Evolutionary conservation across 2,797 vertebrate genomes (phyloP).

Genomic region (Austrolebias charrua): DNA sequence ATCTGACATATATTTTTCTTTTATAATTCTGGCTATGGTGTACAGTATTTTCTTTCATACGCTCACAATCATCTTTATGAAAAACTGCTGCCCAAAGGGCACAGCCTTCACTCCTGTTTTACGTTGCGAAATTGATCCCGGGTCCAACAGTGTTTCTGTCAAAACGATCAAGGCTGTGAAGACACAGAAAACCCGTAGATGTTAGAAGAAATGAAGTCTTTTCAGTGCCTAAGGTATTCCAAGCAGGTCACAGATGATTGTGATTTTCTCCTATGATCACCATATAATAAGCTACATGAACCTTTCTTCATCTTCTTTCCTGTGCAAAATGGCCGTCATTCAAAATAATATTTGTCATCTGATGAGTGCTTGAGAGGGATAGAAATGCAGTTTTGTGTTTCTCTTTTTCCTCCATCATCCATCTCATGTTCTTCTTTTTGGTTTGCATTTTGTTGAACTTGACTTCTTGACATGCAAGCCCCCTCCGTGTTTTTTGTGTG

Average conservation of each 20-base stretch:
- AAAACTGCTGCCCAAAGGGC: conserved; percentile 48
- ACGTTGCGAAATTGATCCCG: conserved; percentile 46
- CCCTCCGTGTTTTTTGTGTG: conserved; percentile 28
- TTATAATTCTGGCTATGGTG: conserved; percentile 40
- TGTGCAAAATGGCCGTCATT: conserved; percentile 65
- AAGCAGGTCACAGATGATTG: conserved; percentile 78
- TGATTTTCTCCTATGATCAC: conserved; percentile 77
- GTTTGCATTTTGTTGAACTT: conserved; percentile 55
- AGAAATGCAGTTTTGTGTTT: conserved; percentile 67
- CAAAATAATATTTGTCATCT: conserved; percentile 80
- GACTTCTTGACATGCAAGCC: conserved; percentile 61
- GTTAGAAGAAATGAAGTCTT: conserved; percentile 69
- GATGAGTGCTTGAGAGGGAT: conserved; percentile 71
- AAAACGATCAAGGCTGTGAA: conserved; percentile 58
- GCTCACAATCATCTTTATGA: conserved; percentile 58
- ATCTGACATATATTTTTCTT: conserved; percentile 36
- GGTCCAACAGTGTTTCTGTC: conserved; percentile 62
- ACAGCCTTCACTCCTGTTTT: conserved; percentile 66
- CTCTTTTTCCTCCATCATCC: conserved; percentile 32
- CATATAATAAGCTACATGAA: conserved; percentile 77
- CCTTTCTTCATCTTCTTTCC: conserved; percentile 43
- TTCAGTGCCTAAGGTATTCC: conserved; percentile 56
- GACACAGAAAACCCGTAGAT: conserved; percentile 51
- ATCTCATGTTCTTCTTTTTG: conserved; percentile 19
- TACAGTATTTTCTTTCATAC: conserved; percentile 57